A percentile compares a stretch with the other conserved stretches of the same genome.
Conservation (phyloP, 2,888 invertebrate genomes). For the Nymphalis c-album region DNA sequence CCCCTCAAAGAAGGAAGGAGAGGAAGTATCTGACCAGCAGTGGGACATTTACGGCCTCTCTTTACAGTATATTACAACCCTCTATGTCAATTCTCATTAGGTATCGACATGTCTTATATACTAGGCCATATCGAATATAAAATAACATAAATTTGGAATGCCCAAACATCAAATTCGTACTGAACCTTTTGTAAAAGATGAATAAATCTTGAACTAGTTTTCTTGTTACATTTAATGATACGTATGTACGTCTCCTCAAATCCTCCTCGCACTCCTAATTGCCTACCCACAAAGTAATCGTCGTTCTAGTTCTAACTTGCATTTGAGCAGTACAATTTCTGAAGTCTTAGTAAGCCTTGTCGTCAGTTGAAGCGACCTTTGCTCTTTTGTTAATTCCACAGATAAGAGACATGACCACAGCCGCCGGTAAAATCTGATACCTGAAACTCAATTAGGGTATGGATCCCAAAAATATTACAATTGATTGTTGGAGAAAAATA, state of each 20-base stretch:
- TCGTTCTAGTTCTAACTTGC: conserved; percentile 23
- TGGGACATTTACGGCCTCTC: too few relatives aligned
- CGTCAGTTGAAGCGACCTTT: conserved; percentile 27
- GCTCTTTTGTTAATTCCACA: conserved; percentile 33
- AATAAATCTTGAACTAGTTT: conserved; percentile 3
- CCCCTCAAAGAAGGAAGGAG: too few relatives aligned
- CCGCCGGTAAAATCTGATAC: conserved; percentile 9
- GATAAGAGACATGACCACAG: conserved; percentile 19
- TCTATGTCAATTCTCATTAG: too few relatives aligned
- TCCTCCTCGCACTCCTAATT: conserved; percentile 27
- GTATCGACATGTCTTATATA: background rate
- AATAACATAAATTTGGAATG: background rate
- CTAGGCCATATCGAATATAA: background rate
- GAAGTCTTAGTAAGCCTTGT: conserved; percentile 25
- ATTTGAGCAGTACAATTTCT: conserved; percentile 25
- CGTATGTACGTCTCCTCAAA: conserved; percentile 17
- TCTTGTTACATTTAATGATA: conserved; percentile 2
- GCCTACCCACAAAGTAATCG: conserved; percentile 29
- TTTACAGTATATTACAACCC: too few relatives aligned
- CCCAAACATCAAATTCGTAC: background rate
- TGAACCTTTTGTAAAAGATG: background rate
- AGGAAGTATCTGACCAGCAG: too few relatives aligned
- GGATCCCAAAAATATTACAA: background rate
- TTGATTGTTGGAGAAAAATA: background rate
- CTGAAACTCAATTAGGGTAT: background rate